Evolutionary conservation across 2,797 vertebrate genomes (phyloP).

Genomic region (Siniperca undulata): DNA sequence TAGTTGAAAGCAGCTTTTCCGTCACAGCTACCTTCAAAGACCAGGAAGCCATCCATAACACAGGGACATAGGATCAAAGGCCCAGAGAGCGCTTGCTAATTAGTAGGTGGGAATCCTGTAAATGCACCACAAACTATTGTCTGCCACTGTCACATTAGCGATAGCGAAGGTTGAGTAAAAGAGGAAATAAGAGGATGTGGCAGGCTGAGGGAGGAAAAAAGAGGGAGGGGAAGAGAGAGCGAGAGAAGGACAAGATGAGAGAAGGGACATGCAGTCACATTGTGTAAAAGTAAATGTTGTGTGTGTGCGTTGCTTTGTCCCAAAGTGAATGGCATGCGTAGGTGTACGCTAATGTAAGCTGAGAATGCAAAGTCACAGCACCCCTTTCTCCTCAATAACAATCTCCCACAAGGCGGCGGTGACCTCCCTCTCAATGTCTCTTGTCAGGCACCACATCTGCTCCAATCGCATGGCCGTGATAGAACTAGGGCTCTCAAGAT

Average conservation of each 20-base stretch:
- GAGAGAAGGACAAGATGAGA: slow-evolving; percentile 59
- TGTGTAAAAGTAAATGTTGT: slow-evolving; percentile 53
- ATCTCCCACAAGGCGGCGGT: slow-evolving; percentile 27
- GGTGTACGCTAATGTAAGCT: slow-evolving; percentile 58
- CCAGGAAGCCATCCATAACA: slow-evolving; percentile 72
- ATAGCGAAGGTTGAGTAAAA: slow-evolving; percentile 64
- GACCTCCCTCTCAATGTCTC: slow-evolving; percentile 46
- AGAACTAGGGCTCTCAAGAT: background rate
- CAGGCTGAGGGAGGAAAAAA: slow-evolving; percentile 22
- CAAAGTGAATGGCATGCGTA: slow-evolving; percentile 61
- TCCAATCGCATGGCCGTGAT: slow-evolving; percentile 6
- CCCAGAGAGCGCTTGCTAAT: slow-evolving; percentile 74
- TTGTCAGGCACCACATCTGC: slow-evolving; percentile 24
- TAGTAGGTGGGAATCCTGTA: slow-evolving; percentile 77
- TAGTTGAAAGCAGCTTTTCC: slow-evolving; percentile 78
- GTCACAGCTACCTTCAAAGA: slow-evolving; percentile 81
- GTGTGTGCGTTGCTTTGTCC: slow-evolving; percentile 45
- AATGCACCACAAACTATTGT: slow-evolving; percentile 76
- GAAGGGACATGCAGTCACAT: slow-evolving; percentile 44
- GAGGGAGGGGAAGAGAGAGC: slow-evolving; percentile 10
- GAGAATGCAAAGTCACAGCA: slow-evolving; percentile 68
- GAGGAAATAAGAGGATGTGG: slow-evolving; percentile 50
- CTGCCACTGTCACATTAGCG: slow-evolving; percentile 64
- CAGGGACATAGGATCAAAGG: slow-evolving; percentile 80
- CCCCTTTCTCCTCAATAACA: slow-evolving; percentile 48